phyloP scores from a whole-genome alignment of 2,797 vertebrate species.

The Paramormyrops hopkinsi region DNA sequence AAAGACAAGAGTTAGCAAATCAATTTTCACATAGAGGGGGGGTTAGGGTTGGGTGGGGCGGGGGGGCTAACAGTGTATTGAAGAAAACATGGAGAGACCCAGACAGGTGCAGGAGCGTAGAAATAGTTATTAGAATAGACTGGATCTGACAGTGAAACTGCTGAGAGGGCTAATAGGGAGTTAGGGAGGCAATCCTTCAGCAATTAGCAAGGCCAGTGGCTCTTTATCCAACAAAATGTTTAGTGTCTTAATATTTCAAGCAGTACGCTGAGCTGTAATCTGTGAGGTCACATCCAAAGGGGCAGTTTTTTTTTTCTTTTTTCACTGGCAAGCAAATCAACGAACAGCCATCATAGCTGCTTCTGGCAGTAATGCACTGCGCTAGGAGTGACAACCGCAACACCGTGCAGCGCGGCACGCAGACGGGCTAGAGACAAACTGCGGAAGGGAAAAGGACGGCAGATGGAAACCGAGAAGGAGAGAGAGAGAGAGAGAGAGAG shows the following conservation, averaged over 20 bases:
- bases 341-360: neutral
- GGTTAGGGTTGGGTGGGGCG: conserved; percentile 9
- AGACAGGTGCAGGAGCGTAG: neutral
- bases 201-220: neutral
- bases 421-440: neutral
- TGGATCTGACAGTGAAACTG: neutral
- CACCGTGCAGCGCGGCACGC: neutral
- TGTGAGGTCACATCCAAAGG: neutral
- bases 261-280: neutral
- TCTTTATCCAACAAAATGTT: neutral
- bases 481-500: neutral
- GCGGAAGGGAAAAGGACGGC: neutral
- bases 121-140: neutral
- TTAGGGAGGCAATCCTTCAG: neutral
- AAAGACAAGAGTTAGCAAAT: conserved; percentile 29
- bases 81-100: neutral
- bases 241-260: neutral
- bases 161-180: neutral
- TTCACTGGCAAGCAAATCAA: neutral
- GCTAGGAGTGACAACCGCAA: neutral
- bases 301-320: neutral
- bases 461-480: neutral
- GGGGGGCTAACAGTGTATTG: neutral
- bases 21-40: conserved; percentile 36
- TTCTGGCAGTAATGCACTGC: neutral